Evolutionary conservation across 2,113 vertebrate genomes (phyloP), one percentile per base, ranked within the genome.

Genomic region (Leucoraja erinaceus): DNA sequence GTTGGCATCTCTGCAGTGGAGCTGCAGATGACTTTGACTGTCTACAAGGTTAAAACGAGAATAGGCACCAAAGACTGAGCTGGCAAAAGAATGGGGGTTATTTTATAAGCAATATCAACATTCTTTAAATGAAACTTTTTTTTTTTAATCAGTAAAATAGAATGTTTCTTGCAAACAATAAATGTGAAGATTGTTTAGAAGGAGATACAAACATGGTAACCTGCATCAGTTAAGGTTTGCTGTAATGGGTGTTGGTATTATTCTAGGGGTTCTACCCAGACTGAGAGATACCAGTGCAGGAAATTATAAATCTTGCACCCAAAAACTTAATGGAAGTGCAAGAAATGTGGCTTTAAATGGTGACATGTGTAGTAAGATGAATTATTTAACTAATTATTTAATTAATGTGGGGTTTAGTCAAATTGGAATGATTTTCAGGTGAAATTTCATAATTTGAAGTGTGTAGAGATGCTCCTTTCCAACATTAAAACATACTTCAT

Each of bases 1-100:
- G 83, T 56, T 86, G 10, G 83, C 56, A 61, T 86, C 83, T 86
- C 83, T 59, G 59, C 18, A 61, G 83, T n/a, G 61, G 83, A 61
- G 56, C 25, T 86, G 83, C 83, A 86, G 61, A 61, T 86, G 25
- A 56, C 79, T 79, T 79, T 81, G 78, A 84, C 5, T 28, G 83
- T 5, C 4, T 86, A 28, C 56, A 86, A 61, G 83, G 83, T 86
- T 86, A 86, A 61, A 86, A 84, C 11, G 56, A 86, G 56, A 77
- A 77, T 86, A n/a, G 61, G 11, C 25, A 31, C 28, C 56, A 31
- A 61, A 86, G 22, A 3, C n/a, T 16, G 11, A n/a, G 28, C 56
- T 56, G 59, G 83, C 4, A 61, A n/a, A 61, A 25, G 56, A 86
- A n/a, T 61, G 59, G 28, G 16, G 14, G 8, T 83, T 22, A 22